Base-by-base conservation (phyloP, 2,888 invertebrate species). In the Nomada ruficornis region DNA sequence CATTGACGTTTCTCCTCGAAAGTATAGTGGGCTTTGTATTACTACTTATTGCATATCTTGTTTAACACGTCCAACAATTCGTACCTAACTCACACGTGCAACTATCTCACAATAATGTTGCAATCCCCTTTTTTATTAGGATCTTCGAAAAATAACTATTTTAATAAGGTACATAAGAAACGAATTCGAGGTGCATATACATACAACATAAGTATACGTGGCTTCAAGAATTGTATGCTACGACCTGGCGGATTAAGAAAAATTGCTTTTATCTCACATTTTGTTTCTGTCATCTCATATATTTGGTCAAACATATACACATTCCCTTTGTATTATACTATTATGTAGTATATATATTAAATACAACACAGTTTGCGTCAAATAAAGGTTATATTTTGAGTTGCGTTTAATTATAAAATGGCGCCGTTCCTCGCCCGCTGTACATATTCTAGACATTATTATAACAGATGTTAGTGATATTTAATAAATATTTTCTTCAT, bases 381-480 rank as follows among this genome's bases (percentile, higher is more conserved):
- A 55, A 55, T 52, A 26, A 59, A 81, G 80, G 74, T 78, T 79
- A 78, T 73, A 69, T 65, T 70, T 79, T 70, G 13, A 1, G 18
- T 47, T 13, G 13, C 2, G 20, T 52, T 63, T 36, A 36, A 74
- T 29, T 26, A 65, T 29, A 70, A 75, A 67, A 79, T 75, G 81
- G 70, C 52, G 62, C 20, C 36, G 18, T 67, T 50, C 65, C 54
- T 15, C 20, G 26, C 67, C n/a, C 11, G 52, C 18, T 82, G 10
- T 15, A 55, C 11, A 44, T 7, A 29, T 42, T 60, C 11, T 47
- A 63, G 3, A 15, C 26, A 15, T 62, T 15, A 68, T 44, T 59
- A 9, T 67, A 62, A 42, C 36, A 59, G 15, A 62, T 59, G 36
- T 62, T 50, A 57, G 55, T 36, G 47, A 59, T 70, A 71, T 67